Percentiles rank a stretch among this genome's conserved stretches.
Evolutionary conservation across 30 jellyfish, hydroid and myxozoan genomes (phyloP).

Genomic region (Catostylus mosaicus): DNA sequence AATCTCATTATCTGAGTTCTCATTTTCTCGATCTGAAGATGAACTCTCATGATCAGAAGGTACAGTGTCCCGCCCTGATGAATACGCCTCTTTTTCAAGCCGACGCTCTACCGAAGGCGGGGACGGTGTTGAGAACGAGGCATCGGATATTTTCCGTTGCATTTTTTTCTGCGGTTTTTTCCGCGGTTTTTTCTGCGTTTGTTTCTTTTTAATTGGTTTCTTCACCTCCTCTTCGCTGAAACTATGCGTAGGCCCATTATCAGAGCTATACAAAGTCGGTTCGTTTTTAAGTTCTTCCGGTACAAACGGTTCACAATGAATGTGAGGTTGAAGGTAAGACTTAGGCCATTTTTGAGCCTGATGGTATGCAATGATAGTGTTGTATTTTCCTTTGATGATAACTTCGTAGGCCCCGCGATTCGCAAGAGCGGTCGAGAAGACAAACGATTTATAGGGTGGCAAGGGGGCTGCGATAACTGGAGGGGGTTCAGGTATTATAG

Average conservation of each 20-base stretch:
- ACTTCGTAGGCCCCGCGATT: constrained; percentile 93
- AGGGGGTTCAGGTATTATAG: constrained; percentile 49
- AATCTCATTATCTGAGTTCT: constrained; percentile 25
- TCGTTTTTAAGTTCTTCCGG: constrained; percentile 67
- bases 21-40: constrained; percentile 48
- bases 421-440: constrained; percentile 95
- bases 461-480: constrained; percentile 15
- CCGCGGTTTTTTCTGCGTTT: constrained; percentile 13
- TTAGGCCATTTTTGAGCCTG: constrained; percentile 90
- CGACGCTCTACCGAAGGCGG: constrained; percentile 49
- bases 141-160: constrained; percentile 57
- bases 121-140: constrained; percentile 60
- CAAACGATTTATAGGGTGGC: constrained; percentile 73
- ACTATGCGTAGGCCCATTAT: constrained; percentile 47
- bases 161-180: constrained; percentile 56
- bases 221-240: constrained; percentile 57
- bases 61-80: constrained; percentile 51
- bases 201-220: constrained; percentile 9
- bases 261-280: constrained; percentile 37
- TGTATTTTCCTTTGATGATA: constrained; percentile 80
- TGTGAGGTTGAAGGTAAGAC: constrained; percentile 78
- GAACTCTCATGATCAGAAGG: constrained; percentile 52
- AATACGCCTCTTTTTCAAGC: constrained; percentile 39
- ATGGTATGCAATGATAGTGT: constrained; percentile 77
- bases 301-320: constrained; percentile 92